phyloP scores from a whole-genome alignment of 1,140 invertebrate species.

The Pararge aegeria region DNA sequence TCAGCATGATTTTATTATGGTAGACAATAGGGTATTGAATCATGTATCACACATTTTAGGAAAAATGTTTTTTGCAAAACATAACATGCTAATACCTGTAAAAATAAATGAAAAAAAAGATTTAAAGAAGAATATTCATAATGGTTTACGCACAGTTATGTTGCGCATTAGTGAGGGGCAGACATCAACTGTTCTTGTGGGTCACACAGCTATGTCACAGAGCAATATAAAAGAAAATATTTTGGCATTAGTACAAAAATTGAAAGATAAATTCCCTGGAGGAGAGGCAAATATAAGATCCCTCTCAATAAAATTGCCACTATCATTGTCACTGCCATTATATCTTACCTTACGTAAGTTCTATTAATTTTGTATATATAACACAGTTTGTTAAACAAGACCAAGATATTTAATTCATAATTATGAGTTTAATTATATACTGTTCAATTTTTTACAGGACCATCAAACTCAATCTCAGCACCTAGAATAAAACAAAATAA shows the following conservation, averaged over 20 bases:
- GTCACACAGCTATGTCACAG: slow-evolving; percentile 78
- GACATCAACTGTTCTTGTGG: slow-evolving; percentile 80
- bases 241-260: slow-evolving; percentile 68
- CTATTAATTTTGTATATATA: neutral
- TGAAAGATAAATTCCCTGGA: slow-evolving; percentile 82
- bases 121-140: slow-evolving; percentile 81
- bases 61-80: slow-evolving; percentile 81
- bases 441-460: slow-evolving; percentile 46
- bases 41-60: slow-evolving; percentile 82
- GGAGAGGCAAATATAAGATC: slow-evolving; percentile 83
- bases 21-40: slow-evolving; percentile 82
- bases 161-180: slow-evolving; percentile 80
- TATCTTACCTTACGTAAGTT: slow-evolving; percentile 83
- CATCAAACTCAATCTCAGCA: slow-evolving; percentile 44
- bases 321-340: slow-evolving; percentile 80
- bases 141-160: slow-evolving; percentile 80
- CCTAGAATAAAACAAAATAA: slow-evolving; percentile 64
- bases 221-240: slow-evolving; percentile 81
- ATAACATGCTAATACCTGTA: slow-evolving; percentile 82
- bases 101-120: slow-evolving; percentile 77
- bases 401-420: no score
- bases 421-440: neutral
- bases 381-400: no score
- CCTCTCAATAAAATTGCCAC: slow-evolving; percentile 80
- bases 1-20: slow-evolving; percentile 83